Conservation (phyloP, 2,113 vertebrate species). For the Cyphomyrus discorhynchus region DNA sequence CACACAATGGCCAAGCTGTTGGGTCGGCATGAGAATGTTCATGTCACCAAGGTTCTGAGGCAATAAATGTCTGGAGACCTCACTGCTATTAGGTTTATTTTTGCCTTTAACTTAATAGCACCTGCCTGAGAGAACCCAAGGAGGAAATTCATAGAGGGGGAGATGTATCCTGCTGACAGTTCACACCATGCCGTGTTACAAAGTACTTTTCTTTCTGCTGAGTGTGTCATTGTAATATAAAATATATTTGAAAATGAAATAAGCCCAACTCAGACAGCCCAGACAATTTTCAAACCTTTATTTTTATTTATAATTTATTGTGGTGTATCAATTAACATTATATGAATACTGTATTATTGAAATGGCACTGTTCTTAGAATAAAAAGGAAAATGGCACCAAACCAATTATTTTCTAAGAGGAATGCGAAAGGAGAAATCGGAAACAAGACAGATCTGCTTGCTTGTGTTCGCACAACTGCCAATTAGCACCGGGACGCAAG, state of each 20-base stretch:
- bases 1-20: neutral
- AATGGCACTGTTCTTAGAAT: neutral
- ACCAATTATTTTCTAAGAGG: neutral
- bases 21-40: neutral
- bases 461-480: neutral
- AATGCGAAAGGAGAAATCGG: neutral
- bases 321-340: neutral
- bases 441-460: neutral
- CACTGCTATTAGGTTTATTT: neutral
- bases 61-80: neutral
- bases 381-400: neutral
- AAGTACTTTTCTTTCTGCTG: neutral
- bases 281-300: neutral
- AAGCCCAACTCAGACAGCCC: neutral
- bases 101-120: neutral
- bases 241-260: neutral
- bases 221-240: neutral
- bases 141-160: neutral
- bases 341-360: neutral
- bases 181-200: neutral
- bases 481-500: neutral
- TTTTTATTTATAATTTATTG: neutral
- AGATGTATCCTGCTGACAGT: neutral
- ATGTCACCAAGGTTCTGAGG: neutral
- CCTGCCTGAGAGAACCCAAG: neutral